Conservation (phyloP, 2,797 vertebrate species). For the Acipenser oxyrinchus region DNA sequence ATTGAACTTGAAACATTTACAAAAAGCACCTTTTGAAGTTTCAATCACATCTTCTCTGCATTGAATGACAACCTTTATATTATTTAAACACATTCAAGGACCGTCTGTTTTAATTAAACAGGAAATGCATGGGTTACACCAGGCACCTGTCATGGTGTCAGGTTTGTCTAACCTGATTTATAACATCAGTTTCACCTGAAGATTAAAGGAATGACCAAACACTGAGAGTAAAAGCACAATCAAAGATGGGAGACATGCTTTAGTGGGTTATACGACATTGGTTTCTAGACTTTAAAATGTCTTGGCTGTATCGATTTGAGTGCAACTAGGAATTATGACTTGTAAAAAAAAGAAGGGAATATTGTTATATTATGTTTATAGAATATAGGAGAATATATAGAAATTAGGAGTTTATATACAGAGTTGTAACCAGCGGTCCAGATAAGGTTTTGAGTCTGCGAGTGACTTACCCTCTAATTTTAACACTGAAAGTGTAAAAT, state of each 20-base stretch:
- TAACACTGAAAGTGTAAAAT: too few relatives aligned
- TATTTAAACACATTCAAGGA: conserved; percentile 16
- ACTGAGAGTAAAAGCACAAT: conserved; percentile 9
- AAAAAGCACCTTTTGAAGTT: conserved; percentile 12
- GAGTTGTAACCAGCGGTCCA: too few relatives aligned
- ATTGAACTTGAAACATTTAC: conserved; percentile 20
- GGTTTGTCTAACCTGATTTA: conserved; percentile 27
- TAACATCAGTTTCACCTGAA: conserved; percentile 27
- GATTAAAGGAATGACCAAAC: conserved; percentile 29
- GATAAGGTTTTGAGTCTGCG: too few relatives aligned
- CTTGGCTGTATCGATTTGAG: too few relatives aligned
- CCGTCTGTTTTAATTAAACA: conserved; percentile 35
- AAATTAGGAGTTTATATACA: too few relatives aligned
- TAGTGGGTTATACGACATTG: background rate
- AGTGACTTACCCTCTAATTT: too few relatives aligned
- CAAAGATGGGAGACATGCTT: conserved; percentile 7
- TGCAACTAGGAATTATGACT: too few relatives aligned
- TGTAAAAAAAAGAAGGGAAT: too few relatives aligned
- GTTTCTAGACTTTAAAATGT: too few relatives aligned
- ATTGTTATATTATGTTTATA: too few relatives aligned
- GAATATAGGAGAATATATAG: too few relatives aligned
- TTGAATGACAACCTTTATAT: conserved; percentile 23
- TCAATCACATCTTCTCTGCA: conserved; percentile 23
- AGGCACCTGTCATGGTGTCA: conserved; percentile 27
- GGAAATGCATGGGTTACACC: conserved; percentile 28